Conservation (phyloP, 1,140 invertebrate species). For the Diorhabda elongata region DNA sequence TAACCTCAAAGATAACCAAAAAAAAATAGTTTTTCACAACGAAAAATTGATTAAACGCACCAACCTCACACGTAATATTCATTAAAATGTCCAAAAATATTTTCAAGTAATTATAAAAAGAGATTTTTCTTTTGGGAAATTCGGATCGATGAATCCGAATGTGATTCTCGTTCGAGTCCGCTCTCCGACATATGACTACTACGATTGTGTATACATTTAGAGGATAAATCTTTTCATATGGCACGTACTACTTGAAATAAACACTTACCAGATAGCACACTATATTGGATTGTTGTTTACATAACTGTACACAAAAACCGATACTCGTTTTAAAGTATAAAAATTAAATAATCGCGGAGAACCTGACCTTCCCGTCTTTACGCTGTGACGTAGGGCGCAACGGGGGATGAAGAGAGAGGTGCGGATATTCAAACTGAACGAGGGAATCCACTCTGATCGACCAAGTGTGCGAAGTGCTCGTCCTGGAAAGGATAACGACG, state of each 20-base stretch:
- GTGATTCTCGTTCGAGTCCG: background rate
- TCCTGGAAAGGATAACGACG: conserved; percentile 5
- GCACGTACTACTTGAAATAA: background rate
- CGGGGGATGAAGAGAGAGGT: conserved; percentile 9
- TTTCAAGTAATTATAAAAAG: background rate
- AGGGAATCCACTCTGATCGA: conserved; percentile 10
- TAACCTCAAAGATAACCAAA: background rate
- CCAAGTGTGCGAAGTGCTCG: background rate
- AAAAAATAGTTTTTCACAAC: no score
- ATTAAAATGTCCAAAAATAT: no score
- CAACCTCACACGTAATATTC: no score
- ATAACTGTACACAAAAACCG: conserved; percentile 9
- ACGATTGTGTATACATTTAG: conserved; percentile 13
- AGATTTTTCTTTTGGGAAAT: conserved; percentile 1
- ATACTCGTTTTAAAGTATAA: background rate
- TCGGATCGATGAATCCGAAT: conserved; percentile 4
- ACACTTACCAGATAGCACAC: background rate
- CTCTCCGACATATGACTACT: conserved; percentile 13
- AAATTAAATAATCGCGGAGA: conserved; percentile 5
- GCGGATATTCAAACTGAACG: conserved; percentile 14
- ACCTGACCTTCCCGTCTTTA: conserved; percentile 15
- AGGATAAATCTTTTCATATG: background rate
- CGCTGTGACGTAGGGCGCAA: conserved; percentile 6
- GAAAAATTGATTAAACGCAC: no score
- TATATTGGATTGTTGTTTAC: background rate